These are phyloP conservation scores for Meiosimyza platycephala DNA, from an alignment of 2,888 invertebrate species.

Conservation along the genomic window DNA sequence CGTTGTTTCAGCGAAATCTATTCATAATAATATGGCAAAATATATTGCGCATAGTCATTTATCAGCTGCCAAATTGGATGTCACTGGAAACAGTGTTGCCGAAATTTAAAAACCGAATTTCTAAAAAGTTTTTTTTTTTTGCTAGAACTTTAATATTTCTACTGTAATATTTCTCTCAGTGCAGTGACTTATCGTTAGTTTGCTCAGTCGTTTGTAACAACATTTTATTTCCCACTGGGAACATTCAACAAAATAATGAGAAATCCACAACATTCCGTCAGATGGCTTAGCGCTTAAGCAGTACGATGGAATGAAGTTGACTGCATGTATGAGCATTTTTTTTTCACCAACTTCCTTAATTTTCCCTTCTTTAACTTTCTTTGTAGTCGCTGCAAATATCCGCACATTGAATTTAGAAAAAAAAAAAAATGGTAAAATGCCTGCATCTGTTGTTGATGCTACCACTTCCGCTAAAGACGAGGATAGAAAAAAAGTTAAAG, in stretches of 20 bases:
- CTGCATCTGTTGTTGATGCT: constrained; percentile 9
- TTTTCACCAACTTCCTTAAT: not conserved
- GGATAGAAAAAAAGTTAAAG: not conserved
- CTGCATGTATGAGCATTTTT: constrained; percentile 5
- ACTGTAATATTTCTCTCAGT: not conserved
- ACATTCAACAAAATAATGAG: constrained; percentile 41
- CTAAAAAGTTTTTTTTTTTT: no score
- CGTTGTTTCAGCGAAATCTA: no score
- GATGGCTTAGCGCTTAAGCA: constrained; percentile 18
- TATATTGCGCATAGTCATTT: no score
- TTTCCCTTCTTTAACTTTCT: not conserved
- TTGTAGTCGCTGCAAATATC: constrained; percentile 16
- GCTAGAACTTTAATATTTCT: no score
- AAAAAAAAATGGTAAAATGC: not conserved
- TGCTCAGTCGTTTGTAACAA: constrained; percentile 32
- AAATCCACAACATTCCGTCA: constrained; percentile 35
- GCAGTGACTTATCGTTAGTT: constrained; percentile 12
- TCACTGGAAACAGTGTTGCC: no score
- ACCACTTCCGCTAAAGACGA: constrained; percentile 28
- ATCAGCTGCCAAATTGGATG: no score
- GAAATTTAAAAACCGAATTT: no score
- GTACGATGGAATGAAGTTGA: not conserved
- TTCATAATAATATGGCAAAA: no score
- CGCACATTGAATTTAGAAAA: constrained; percentile 10
- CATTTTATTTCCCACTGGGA: constrained; percentile 39